Percentiles rank a stretch among this genome's conserved stretches.
Evolutionary conservation across 2,888 invertebrate species (phyloP).

Genomic region (Lasioglossum zephyrum): DNA sequence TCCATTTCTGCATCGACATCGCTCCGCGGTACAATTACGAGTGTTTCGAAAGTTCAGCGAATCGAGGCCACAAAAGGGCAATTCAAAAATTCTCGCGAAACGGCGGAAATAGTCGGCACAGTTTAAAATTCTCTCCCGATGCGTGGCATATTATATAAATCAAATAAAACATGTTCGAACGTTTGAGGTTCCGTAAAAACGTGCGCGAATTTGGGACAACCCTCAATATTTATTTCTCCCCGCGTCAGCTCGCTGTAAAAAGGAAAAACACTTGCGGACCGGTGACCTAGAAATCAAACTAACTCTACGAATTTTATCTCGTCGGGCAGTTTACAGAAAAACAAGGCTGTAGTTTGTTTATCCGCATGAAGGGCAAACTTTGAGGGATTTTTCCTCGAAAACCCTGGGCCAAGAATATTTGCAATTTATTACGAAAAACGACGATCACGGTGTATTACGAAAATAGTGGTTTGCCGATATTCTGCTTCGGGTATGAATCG

Average conservation of each 20-base stretch:
- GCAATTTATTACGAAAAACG: background rate
- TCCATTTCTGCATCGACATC: background rate
- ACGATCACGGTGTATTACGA: background rate
- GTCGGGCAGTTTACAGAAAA: slow-evolving; percentile 1
- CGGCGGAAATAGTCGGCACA: background rate
- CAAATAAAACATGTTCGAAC: slow-evolving; percentile 18
- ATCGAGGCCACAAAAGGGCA: background rate
- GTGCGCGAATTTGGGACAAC: background rate
- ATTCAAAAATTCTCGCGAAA: background rate
- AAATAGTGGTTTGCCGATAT: background rate
- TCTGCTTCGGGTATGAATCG: background rate
- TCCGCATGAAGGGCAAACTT: slow-evolving; percentile 6
- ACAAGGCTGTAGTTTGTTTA: slow-evolving; percentile 5
- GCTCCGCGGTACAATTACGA: background rate
- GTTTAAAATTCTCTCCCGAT: background rate
- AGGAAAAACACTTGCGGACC: background rate
- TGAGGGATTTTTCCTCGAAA: background rate
- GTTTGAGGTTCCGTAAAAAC: slow-evolving; percentile 7
- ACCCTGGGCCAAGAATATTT: background rate
- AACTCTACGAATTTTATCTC: slow-evolving; percentile 8
- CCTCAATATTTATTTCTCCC: slow-evolving; percentile 22
- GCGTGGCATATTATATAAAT: slow-evolving; percentile 9
- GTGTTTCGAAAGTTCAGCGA: background rate
- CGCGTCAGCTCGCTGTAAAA: slow-evolving; percentile 5
- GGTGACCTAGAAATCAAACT: slow-evolving; percentile 12